Evolutionary conservation across 1,140 invertebrate genomes (phyloP), one percentile per base, ranked within the genome.

Genomic region (Caenorhabditis briggsae): DNA sequence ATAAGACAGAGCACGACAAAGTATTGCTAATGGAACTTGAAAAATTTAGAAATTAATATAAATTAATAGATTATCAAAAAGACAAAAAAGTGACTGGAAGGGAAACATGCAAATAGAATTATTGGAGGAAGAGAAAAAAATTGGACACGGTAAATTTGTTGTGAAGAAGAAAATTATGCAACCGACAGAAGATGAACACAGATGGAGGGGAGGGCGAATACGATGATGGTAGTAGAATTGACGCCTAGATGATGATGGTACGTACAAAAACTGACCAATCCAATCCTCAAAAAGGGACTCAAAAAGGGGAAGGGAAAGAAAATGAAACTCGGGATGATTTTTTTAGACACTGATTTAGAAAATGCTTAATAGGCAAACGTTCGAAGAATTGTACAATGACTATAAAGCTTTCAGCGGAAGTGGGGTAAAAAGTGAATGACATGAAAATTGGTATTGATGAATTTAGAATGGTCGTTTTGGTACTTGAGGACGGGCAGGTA

Each of bases 401-500:
- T 48, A 70, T 46, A 70, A 70, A 70, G 64, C 33, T 70, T 70
- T 18, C 64, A 16, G 25, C 0, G 23, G 9, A 41, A 46, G 46
- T 50, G 50, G 46, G n/a, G 5, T 7, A n/a, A 50, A 53, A 78
- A 33, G 33, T 33, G 70, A 53, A 78, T 78, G 70, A 78, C 70
- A 78, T 23, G 46, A 23, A 12, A 53, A n/a, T 8, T 46, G 41
- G 2, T 20, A 12, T 9, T 14, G 9, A 18, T 12, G 20, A 14
- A 53, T 50, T 78, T 78, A 78, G 70, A 78, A 78, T 50, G 70
- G 70, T 53, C 70, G n/a, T 18, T 78, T 78, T 5, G 82, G 82
- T 2, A 64, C 82, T 83, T 83, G 82, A 11, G 85, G 85, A 53
- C 85, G 70, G 48, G 70, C 56, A 33, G 85, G 85, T 20, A 86